Evolutionary conservation across 2,797 vertebrate genomes (phyloP).

Genomic region (Catamblyrhynchus diadema): DNA sequence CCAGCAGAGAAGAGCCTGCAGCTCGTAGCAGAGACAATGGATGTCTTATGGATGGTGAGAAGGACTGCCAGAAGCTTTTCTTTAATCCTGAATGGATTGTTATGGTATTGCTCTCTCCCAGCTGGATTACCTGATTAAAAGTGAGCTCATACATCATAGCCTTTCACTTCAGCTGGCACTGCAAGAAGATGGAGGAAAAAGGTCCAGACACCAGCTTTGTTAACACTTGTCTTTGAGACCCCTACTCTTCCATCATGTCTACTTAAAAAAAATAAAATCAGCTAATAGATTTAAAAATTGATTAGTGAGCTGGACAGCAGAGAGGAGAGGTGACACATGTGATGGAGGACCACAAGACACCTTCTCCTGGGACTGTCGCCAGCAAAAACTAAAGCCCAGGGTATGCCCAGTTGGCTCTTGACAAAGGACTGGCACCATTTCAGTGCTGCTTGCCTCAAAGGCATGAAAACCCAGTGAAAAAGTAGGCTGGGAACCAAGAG

Average conservation of each 20-base stretch:
- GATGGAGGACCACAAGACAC: neutral
- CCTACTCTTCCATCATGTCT: neutral
- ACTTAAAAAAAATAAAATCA: neutral
- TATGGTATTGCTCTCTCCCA: neutral
- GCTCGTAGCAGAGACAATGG: neutral
- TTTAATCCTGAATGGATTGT: neutral
- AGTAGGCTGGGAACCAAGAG: slow-evolving; percentile 27
- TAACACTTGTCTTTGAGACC: neutral
- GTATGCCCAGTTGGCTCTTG: slow-evolving; percentile 25
- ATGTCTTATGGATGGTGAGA: neutral
- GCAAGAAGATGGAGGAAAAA: neutral
- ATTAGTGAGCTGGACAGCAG: neutral
- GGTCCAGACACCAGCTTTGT: neutral
- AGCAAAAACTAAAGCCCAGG: neutral
- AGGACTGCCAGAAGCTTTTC: neutral
- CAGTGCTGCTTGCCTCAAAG: slow-evolving; percentile 17
- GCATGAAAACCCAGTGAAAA: slow-evolving; percentile 13
- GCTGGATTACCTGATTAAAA: neutral
- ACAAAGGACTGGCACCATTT: slow-evolving; percentile 43
- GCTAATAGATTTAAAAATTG: neutral
- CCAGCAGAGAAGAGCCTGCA: neutral
- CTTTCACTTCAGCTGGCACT: neutral
- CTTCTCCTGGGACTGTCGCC: neutral
- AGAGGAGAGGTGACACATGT: neutral
- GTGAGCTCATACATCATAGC: neutral